Percentiles rank a stretch among this genome's conserved stretches.
Evolutionary conservation across 2,113 vertebrate species (phyloP).

Genomic region (Apodemus sylvaticus): DNA sequence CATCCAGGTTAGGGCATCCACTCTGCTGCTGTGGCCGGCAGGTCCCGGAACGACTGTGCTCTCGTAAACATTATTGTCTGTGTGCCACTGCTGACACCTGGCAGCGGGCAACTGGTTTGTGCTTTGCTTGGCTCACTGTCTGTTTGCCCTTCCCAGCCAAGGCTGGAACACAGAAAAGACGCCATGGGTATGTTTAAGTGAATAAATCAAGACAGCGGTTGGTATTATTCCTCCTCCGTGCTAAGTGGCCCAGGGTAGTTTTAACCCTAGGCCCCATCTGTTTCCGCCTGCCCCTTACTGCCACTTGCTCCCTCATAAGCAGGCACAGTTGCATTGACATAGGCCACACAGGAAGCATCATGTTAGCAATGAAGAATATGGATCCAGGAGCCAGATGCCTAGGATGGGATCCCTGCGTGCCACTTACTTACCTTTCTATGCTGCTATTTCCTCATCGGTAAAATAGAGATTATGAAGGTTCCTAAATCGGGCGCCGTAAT

Average conservation of each 20-base stretch:
- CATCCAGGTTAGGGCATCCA: background rate
- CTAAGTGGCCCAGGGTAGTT: conserved; percentile 17
- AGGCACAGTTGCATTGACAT: background rate
- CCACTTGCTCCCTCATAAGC: background rate
- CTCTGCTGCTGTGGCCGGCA: background rate
- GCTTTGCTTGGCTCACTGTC: background rate
- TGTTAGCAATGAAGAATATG: background rate
- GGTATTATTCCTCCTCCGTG: conserved; percentile 12
- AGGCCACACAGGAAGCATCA: background rate
- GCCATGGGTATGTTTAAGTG: background rate
- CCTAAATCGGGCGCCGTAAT: background rate
- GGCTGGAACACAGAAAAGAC: background rate
- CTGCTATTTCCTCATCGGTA: background rate
- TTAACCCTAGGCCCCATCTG: background rate
- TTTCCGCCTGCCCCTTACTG: background rate
- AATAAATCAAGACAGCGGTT: conserved; percentile 51
- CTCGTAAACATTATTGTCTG: background rate
- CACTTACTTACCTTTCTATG: background rate
- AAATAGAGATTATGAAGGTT: background rate
- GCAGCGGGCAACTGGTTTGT: background rate
- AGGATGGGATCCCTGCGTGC: background rate
- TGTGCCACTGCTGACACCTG: background rate
- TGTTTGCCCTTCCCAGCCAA: conserved; percentile 12
- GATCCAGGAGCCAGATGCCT: background rate
- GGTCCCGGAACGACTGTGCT: background rate